Base-by-base conservation (phyloP, 2,888 invertebrate species). In the Tupiocoris notatus region DNA sequence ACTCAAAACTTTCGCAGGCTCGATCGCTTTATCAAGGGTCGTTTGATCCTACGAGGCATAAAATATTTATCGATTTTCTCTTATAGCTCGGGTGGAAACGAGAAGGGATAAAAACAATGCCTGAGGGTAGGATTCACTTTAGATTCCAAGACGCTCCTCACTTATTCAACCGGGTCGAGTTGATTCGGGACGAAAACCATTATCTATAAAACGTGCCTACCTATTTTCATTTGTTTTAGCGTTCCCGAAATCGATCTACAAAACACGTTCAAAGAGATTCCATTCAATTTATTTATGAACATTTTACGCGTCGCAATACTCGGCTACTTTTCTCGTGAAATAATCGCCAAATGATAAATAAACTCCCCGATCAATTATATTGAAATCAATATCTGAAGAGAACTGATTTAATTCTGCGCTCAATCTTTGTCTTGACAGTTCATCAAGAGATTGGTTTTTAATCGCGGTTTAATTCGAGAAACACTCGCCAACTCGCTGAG, bases 41-140 rank as follows among this genome's bases (percentile, higher is more conserved):
- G 17, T 23, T 7, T 23, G 23, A 63, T 63, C 63, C 25, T 25
- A 25, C 25, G 25, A 23, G 63, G 63, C 63, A 63, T 63, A 63
- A 63, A 63, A 63, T 63, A 63, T 63, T 63, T 63, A 63, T 63
- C 21, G 63, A 25, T 9, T 63, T 63, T 25, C 63, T 23, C 25
- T 63, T 57, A n/a, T 62, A 62, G 21, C 23, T 23, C 21, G 21
- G 21, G 9, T 17, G n/a, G n/a, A n/a, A n/a, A n/a, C 22, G 23
- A 23, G 17, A 21, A 23, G 62, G 63, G 63, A 63, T 63, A 63
- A 63, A 63, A 25, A 17, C 23, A 23, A 17, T n/a, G 59, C 7
- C 59, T 21, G 21, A 21, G 59, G 18, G 1, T 22, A 18, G 23
- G 17, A 63, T 63, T 63, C 63, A 23, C 24, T 63, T 17, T 23